Evolutionary conservation across 2,888 invertebrate species (phyloP).

Genomic region (Tridacna crocea): DNA sequence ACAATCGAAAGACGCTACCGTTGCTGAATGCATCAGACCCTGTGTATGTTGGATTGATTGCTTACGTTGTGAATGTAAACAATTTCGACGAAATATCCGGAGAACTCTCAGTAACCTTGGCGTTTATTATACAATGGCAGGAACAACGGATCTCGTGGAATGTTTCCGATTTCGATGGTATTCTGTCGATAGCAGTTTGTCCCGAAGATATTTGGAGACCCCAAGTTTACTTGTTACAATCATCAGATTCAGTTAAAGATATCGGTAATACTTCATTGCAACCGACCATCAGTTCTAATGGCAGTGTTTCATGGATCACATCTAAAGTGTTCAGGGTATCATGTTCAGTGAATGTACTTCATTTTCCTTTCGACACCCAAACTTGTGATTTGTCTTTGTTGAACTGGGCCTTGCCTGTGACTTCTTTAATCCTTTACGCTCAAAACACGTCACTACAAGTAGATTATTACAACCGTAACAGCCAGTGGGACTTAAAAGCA

Average conservation of each 20-base stretch:
- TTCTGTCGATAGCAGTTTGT: constrained; percentile 11
- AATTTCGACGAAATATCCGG: constrained; percentile 53
- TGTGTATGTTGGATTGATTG: not conserved
- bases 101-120: constrained; percentile 27
- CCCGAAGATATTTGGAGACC: constrained; percentile 48
- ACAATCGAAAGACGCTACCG: constrained; percentile 33
- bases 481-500: constrained; percentile 28
- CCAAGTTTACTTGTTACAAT: constrained; percentile 29
- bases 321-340: constrained; percentile 28
- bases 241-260: constrained; percentile 8
- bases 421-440: constrained; percentile 12
- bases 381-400: constrained; percentile 25
- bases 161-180: not conserved
- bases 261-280: constrained; percentile 25
- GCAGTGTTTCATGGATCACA: constrained; percentile 24
- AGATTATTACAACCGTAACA: constrained; percentile 27
- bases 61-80: constrained; percentile 32
- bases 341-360: constrained; percentile 42
- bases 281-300: constrained; percentile 21
- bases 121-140: constrained; percentile 23
- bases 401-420: not conserved
- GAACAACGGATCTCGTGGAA: constrained; percentile 42
- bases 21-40: constrained; percentile 19
- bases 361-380: constrained; percentile 52
- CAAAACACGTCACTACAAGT: not conserved